phyloP scores from a whole-genome alignment of 2,113 vertebrate genomes.

The Rhadina sibilatrix region DNA sequence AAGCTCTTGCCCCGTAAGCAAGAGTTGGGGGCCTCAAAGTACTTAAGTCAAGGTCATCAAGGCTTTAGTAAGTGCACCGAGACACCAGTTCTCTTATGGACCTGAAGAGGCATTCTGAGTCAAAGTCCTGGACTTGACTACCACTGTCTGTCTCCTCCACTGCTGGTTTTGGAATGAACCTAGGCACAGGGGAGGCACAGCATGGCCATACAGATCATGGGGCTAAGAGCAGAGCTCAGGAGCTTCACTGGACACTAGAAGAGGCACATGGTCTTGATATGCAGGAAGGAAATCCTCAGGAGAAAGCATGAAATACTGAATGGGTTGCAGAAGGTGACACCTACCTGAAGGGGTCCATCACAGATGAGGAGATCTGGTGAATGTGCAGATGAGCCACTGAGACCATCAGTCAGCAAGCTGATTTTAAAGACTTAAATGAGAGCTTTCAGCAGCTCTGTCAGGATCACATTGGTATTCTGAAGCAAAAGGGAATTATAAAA shows the following conservation, averaged over 20 bases:
- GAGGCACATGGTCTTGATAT: background rate
- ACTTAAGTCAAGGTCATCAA: background rate
- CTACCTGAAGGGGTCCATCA: background rate
- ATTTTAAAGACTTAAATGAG: background rate
- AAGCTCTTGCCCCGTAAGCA: background rate
- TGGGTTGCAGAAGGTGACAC: too few species aligned
- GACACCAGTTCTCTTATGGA: background rate
- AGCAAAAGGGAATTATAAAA: background rate
- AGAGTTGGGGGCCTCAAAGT: background rate
- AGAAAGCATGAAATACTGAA: fast-evolving
- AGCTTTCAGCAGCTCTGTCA: background rate
- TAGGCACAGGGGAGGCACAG: background rate
- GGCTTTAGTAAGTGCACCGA: background rate
- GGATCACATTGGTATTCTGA: background rate
- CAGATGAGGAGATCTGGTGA: background rate
- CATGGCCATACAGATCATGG: fast-evolving
- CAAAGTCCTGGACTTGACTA: background rate
- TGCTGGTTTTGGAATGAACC: background rate
- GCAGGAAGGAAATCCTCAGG: background rate
- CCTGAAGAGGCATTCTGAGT: background rate
- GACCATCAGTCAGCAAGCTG: background rate
- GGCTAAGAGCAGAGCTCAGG: background rate
- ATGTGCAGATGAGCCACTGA: background rate
- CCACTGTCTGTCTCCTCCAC: fast-evolving
- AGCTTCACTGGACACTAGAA: background rate